phyloP scores from a whole-genome alignment of 1,140 invertebrate genomes.

The Mactra quadrangularis region DNA sequence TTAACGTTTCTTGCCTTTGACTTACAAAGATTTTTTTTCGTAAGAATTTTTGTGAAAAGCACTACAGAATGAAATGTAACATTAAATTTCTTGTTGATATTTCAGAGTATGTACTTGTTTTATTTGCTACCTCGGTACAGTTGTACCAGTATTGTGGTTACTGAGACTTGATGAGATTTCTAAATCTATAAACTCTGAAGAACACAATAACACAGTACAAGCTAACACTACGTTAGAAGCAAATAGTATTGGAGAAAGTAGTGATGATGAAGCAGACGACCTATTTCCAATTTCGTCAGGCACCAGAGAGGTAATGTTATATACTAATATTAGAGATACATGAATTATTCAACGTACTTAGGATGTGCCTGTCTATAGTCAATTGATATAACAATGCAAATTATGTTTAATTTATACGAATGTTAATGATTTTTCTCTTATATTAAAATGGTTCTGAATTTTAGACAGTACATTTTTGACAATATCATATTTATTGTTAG shows the following conservation, averaged over 20 bases:
- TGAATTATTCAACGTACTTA: neutral
- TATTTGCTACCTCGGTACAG: conserved; percentile 12
- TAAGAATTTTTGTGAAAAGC: too few species aligned
- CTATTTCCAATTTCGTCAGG: neutral
- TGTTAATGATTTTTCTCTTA: too few species aligned
- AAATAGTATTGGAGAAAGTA: neutral
- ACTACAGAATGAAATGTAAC: too few species aligned
- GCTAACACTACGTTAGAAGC: neutral
- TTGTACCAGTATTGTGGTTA: conserved; percentile 39
- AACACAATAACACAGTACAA: neutral
- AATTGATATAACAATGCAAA: too few species aligned
- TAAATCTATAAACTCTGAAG: neutral
- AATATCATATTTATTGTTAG: too few species aligned
- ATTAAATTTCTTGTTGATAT: too few species aligned
- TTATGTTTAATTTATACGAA: too few species aligned
- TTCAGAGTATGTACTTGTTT: conserved; percentile 47
- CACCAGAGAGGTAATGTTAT: neutral
- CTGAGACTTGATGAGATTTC: conserved; percentile 11
- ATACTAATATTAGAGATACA: neutral
- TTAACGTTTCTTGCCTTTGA: too few species aligned
- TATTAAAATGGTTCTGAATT: too few species aligned
- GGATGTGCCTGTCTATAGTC: neutral
- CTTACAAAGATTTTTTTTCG: too few species aligned
- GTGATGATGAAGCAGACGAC: neutral
- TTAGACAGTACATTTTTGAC: too few species aligned